phyloP scores from a whole-genome alignment of 2,113 vertebrate genomes.

The Chaetodon trifascialis region DNA sequence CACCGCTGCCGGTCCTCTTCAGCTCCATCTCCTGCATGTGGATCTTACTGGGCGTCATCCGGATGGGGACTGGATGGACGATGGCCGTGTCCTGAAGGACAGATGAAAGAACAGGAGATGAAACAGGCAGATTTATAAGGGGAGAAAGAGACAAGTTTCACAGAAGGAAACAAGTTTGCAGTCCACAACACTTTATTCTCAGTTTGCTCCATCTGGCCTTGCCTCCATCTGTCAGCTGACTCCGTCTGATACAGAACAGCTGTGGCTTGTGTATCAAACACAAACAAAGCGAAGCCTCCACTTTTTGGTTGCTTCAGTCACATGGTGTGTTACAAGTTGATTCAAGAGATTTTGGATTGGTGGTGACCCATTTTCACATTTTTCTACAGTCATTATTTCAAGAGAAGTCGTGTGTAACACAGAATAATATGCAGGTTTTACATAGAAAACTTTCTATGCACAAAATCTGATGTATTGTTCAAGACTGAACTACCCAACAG shows the following conservation, averaged over 20 bases:
- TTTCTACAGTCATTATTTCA: not conserved
- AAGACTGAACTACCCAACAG: too few species aligned
- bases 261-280: not conserved
- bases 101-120: conserved; percentile 9
- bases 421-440: too few species aligned
- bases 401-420: not conserved
- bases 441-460: too few species aligned
- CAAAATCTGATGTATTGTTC: too few species aligned
- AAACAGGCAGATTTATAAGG: not conserved
- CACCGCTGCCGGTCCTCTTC: conserved; percentile 96
- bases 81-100: conserved; percentile 94
- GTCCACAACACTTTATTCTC: not conserved
- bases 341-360: not conserved
- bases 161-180: not conserved
- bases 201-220: not conserved
- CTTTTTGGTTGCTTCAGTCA: not conserved
- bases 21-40: conserved; percentile 99
- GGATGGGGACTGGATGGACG: conserved; percentile 97
- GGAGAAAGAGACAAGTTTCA: not conserved
- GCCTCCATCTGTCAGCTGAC: not conserved
- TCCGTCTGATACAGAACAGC: not conserved
- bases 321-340: not conserved
- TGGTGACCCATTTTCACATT: not conserved
- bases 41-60: conserved; percentile 99
- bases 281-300: not conserved